Evolutionary conservation across 2,113 vertebrate species (phyloP), one percentile per base, ranked within the genome.

Genomic region (Syngnathoides biaculeatus): DNA sequence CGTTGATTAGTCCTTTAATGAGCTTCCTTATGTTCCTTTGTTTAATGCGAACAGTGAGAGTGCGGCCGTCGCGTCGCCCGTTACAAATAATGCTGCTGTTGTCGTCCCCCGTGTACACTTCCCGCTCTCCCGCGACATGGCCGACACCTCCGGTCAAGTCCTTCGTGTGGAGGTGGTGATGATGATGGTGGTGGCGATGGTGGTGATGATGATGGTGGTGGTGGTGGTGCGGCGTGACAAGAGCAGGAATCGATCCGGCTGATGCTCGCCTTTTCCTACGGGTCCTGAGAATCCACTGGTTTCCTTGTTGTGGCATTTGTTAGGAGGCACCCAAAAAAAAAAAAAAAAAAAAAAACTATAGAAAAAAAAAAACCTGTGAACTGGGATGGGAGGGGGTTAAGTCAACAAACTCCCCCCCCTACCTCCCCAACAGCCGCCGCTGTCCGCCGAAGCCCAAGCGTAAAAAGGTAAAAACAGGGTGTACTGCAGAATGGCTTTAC

Each of bases 401-500:
- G 82, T 89, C 83, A 85, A 83, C 86, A 84, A 71, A 84, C 71
- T 78, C 60, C 60, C n/a, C 27, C 17, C 35, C 4, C n/a, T n/a
- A n/a, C 14, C 35, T 24, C 47, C 47, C 17, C 15, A 1, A 0
- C 48, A 15, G 79, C 81, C 82, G 84, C 83, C 68, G 75, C 66
- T 69, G 80, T 81, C 79, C 82, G 26, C 84, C 80, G 88, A 85
- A 79, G 77, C 87, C 89, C 74, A 79, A 91, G 84, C 86, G 88
- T 89, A 88, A 76, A 91, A 89, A 91, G 86, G 87, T 92, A 91
- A 91, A 92, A 92, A 92, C 90, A 91, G 91, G 89, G 89, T 93
- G 89, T 89, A 90, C 89, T 90, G 91, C 81, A 84, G 89, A 91
- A 93, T 92, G 92, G 92, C 92, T 92, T 93, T 91, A 91, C 90